A percentile compares a stretch with the other conserved stretches of the same genome.
Conservation (phyloP, 2,113 vertebrate genomes). For the Daboia siamensis region DNA sequence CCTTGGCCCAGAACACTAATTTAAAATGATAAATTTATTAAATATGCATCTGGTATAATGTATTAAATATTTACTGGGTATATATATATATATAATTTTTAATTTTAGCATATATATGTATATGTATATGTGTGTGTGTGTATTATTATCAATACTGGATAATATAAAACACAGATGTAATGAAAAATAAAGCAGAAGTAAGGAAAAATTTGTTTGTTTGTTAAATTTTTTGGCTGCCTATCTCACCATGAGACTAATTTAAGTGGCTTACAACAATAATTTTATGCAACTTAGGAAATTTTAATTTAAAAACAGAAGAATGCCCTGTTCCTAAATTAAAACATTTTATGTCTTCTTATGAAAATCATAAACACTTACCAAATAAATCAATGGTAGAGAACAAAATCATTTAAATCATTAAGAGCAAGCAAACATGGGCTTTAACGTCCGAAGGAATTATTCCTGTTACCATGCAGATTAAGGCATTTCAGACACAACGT, state of each 20-base stretch:
- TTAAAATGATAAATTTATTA: background rate
- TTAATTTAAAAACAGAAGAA: background rate
- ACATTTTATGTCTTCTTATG: background rate
- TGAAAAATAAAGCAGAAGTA: background rate
- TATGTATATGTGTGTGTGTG: too few relatives aligned
- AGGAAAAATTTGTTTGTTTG: background rate
- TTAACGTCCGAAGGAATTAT: background rate
- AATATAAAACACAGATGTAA: background rate
- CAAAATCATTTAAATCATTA: background rate
- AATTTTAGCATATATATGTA: too few relatives aligned
- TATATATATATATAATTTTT: background rate
- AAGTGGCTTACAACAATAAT: background rate
- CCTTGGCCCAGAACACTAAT: background rate
- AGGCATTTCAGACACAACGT: background rate
- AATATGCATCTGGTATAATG: background rate
- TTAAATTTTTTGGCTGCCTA: background rate
- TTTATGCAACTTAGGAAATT: background rate
- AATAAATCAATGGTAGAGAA: background rate
- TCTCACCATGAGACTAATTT: background rate
- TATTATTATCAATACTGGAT: background rate
- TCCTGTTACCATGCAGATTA: background rate
- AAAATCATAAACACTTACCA: background rate
- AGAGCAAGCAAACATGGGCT: background rate
- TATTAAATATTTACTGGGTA: slow-evolving; percentile 17
- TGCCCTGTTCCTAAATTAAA: background rate